A percentile compares a stretch with the other conserved stretches of the same genome.
These are phyloP conservation scores for Phacellophora camtschatica DNA, from an alignment of 30 jellyfish, hydroid and myxozoan species.

Conservation along the genomic window DNA sequence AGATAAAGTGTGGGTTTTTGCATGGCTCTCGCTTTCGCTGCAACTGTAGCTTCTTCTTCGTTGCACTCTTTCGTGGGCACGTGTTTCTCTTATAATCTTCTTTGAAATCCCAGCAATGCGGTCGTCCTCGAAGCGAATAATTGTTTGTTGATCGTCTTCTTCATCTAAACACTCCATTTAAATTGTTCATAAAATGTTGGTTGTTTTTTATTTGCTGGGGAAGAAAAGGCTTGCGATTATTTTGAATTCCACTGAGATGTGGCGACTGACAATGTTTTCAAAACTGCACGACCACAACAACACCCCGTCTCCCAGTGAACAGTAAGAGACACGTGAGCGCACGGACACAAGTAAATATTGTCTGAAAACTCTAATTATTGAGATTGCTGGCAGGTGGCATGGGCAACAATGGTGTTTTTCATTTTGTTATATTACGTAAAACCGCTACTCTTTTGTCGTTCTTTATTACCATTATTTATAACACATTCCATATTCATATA, in stretches of 20 bases:
- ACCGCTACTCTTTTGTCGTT: background rate
- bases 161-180: slow-evolving; percentile 17
- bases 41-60: slow-evolving; percentile 49
- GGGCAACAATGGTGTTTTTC: slow-evolving; percentile 26
- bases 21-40: background rate
- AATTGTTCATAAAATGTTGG: too few relatives aligned
- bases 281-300: slow-evolving; percentile 37
- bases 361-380: background rate
- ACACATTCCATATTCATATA: too few relatives aligned
- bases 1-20: background rate
- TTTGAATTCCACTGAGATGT: background rate
- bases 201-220: too few relatives aligned
- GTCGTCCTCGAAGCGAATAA: slow-evolving; percentile 28
- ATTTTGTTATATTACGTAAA: background rate
- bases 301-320: slow-evolving; percentile 43
- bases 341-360: slow-evolving; percentile 35
- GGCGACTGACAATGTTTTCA: slow-evolving; percentile 6
- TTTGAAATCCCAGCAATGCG: slow-evolving; percentile 13
- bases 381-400: slow-evolving; percentile 46
- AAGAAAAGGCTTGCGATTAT: background rate
- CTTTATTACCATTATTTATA: too few relatives aligned
- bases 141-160: background rate
- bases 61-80: slow-evolving; percentile 37
- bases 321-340: slow-evolving; percentile 62
- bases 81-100: slow-evolving; percentile 12